Base-by-base conservation (phyloP, 1,140 invertebrate genomes). In the Euschistus heros region DNA sequence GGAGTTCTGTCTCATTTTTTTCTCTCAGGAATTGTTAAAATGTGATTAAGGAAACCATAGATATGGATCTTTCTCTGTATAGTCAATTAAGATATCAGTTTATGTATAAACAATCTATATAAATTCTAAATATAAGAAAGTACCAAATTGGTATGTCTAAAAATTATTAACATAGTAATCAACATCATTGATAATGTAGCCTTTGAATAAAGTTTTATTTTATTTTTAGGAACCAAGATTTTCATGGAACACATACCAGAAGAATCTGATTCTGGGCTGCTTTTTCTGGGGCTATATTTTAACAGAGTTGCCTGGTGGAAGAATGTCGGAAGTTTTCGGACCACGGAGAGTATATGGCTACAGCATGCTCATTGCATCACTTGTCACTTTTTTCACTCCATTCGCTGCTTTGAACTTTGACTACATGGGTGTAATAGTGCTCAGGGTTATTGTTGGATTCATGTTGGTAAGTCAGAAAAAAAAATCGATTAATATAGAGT, bases 221-320 rank as follows among this genome's bases (percentile, higher is more conserved):
- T 37, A 37, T 37, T 37, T 37, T 37, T 37, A 50, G 47, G 47
- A 50, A 20, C n/a, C 18, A 15, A 57, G 15, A 26, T 89, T 86
- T 69, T 68, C 78, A 1, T 91, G 87, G 87, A 79, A 86, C 71
- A 80, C 82, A 46, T 82, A 85, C 67, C 79, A 87, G 67, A 85
- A 87, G 70, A 92, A 92, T 70, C 77, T 86, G 37, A 83, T 94
- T 54, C 77, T 92, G 15, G 90, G 91, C 13, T 84, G 85, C 67
- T 94, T 94, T 79, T 94, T 91, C 79, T 91, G 89, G 86, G 92
- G 92, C 5, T 94, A 94, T 75, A 82, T 94, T 13, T 79, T 89
- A 33, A 92, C 91, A 46, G 92, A 93, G 75, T 76, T 95, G 50
- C 90, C 92, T 0, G 92, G 91, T 10, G 91, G 91, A 6, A 80